phyloP scores from a whole-genome alignment of 2,113 vertebrate genomes.

The Osmerus eperlanus region DNA sequence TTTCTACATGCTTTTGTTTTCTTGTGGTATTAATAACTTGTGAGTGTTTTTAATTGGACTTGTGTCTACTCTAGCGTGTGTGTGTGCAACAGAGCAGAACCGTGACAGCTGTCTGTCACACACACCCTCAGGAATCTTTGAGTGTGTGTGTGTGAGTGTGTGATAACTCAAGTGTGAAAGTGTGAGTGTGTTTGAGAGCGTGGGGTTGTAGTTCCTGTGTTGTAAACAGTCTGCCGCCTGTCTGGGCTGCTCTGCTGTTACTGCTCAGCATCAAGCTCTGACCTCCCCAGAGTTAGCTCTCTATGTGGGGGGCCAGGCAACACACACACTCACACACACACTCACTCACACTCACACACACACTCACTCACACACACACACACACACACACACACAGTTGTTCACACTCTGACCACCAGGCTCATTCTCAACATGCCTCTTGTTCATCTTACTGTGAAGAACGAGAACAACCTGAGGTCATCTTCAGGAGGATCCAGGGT shows the following conservation, averaged over 20 bases:
- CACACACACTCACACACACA: neutral
- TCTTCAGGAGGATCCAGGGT: no score
- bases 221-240: no score
- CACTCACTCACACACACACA: neutral
- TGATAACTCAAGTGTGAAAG: slow-evolving; percentile 17
- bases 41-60: slow-evolving; percentile 39
- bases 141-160: slow-evolving; percentile 32
- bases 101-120: slow-evolving; percentile 71
- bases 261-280: neutral
- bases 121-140: slow-evolving; percentile 47
- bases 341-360: neutral
- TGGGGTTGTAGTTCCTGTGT: neutral
- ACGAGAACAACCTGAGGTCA: neutral
- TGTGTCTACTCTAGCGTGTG: slow-evolving; percentile 26
- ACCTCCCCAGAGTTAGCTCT: neutral
- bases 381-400: neutral
- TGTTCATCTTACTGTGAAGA: slow-evolving; percentile 34
- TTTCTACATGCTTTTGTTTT: neutral
- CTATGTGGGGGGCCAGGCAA: neutral
- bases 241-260: neutral
- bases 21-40: slow-evolving; percentile 40
- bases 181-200: slow-evolving; percentile 15
- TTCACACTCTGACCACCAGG: neutral
- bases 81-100: slow-evolving; percentile 51
- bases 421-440: slow-evolving; percentile 13